Evolutionary conservation across 2,888 invertebrate species (phyloP).

Genomic region (Sphaerophoria rueppellii): DNA sequence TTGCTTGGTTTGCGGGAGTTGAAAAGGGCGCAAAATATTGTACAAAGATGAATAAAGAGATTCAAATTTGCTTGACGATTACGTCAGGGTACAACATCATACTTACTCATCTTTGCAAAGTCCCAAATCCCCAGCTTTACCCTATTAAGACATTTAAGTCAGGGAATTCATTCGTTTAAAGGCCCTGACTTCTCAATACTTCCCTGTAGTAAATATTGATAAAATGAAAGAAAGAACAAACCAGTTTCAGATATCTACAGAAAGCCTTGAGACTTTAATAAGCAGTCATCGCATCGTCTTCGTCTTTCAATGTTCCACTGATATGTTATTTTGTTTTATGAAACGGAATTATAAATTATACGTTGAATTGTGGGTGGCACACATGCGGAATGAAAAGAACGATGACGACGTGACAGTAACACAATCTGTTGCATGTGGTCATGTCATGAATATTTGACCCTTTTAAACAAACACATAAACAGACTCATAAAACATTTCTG

Average conservation of each 20-base stretch:
- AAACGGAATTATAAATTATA: constrained; percentile 16
- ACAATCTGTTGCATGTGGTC: constrained; percentile 36
- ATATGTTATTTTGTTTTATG: constrained; percentile 24
- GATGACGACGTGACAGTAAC: not conserved
- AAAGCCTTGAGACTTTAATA: constrained; percentile 5
- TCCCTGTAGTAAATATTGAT: constrained; percentile 42
- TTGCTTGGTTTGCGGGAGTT: not conserved
- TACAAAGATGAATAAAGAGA: no score
- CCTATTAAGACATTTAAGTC: no score
- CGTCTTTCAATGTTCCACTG: constrained; percentile 16
- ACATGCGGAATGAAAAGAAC: not conserved
- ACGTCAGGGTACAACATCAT: no score
- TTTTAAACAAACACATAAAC: constrained; percentile 20
- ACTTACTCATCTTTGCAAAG: no score
- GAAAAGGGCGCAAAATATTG: no score
- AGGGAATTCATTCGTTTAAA: no score
- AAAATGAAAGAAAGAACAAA: constrained; percentile 44
- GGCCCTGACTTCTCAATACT: not conserved
- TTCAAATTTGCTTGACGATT: no score
- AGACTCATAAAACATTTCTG: not conserved
- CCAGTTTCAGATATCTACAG: not conserved
- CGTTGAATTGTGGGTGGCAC: constrained; percentile 39
- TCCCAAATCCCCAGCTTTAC: no score
- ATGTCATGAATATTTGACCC: constrained; percentile 49
- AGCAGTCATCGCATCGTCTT: not conserved